These are phyloP conservation scores for Schizopygopsis malacanthus DNA, from an alignment of 2,797 vertebrate genomes.

Conservation along the genomic window DNA sequence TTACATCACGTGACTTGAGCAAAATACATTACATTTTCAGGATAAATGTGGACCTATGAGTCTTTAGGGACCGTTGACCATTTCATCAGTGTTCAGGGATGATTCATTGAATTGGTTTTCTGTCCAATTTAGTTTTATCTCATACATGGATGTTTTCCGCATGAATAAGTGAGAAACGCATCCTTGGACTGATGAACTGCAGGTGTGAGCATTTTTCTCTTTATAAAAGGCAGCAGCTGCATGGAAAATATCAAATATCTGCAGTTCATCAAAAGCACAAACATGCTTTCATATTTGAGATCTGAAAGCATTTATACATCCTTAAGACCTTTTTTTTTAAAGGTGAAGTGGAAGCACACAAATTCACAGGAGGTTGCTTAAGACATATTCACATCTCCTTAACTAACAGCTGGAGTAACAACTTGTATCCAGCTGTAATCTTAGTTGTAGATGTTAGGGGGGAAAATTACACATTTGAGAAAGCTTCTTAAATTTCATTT, in stretches of 20 bases:
- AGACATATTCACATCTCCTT: not conserved
- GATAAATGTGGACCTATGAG: not conserved
- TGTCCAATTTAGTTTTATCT: slow-evolving; percentile 9
- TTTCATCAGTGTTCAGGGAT: not conserved
- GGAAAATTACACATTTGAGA: too few species aligned
- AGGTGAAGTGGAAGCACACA: not conserved
- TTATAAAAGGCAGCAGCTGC: not conserved
- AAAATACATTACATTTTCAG: not conserved
- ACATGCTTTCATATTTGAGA: not conserved
- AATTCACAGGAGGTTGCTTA: not conserved
- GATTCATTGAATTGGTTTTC: not conserved
- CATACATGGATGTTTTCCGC: not conserved
- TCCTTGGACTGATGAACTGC: slow-evolving; percentile 7
- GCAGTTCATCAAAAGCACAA: not conserved
- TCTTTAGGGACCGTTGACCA: not conserved
- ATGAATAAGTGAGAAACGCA: not conserved
- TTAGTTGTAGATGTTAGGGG: not conserved
- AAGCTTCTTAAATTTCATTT: too few species aligned
- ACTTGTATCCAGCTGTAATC: too few species aligned
- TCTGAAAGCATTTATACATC: not conserved
- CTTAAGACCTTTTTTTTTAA: not conserved
- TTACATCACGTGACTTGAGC: not conserved
- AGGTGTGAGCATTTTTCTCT: not conserved
- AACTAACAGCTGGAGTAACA: not conserved
- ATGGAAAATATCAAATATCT: not conserved